Evolutionary conservation across 2,113 vertebrate species (phyloP).

Genomic region (Puffinus mauretanicus): DNA sequence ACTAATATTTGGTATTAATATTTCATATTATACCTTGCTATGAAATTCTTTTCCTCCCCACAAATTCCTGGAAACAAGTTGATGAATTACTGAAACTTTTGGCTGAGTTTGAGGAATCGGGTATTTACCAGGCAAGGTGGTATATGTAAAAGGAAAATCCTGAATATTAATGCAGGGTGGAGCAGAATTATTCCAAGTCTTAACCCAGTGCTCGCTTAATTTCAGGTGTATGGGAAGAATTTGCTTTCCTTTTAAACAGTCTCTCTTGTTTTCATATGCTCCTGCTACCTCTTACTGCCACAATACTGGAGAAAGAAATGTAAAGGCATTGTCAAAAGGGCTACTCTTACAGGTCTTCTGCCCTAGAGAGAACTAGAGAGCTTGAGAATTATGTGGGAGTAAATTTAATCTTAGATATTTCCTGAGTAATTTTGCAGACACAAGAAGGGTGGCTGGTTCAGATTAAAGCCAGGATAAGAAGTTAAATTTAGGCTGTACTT

Average conservation of each 20-base stretch:
- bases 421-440: slow-evolving; percentile 40
- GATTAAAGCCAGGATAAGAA: neutral
- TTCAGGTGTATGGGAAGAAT: neutral
- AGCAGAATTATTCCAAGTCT: neutral
- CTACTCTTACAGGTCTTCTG: neutral
- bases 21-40: neutral
- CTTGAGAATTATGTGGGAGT: slow-evolving; percentile 32
- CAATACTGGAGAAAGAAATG: neutral
- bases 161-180: neutral
- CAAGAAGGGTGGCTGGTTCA: neutral
- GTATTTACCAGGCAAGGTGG: neutral
- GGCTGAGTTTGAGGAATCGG: neutral
- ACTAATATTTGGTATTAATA: neutral
- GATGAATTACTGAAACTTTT: slow-evolving; percentile 8
- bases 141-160: neutral
- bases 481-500: slow-evolving; percentile 28
- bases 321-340: neutral
- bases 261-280: neutral
- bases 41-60: neutral
- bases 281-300: neutral
- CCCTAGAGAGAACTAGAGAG: slow-evolving; percentile 6
- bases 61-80: neutral
- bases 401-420: slow-evolving; percentile 47
- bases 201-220: neutral
- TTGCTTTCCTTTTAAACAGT: neutral